phyloP scores from a whole-genome alignment of 2,113 vertebrate genomes.

The Gorsachius goisagi region DNA sequence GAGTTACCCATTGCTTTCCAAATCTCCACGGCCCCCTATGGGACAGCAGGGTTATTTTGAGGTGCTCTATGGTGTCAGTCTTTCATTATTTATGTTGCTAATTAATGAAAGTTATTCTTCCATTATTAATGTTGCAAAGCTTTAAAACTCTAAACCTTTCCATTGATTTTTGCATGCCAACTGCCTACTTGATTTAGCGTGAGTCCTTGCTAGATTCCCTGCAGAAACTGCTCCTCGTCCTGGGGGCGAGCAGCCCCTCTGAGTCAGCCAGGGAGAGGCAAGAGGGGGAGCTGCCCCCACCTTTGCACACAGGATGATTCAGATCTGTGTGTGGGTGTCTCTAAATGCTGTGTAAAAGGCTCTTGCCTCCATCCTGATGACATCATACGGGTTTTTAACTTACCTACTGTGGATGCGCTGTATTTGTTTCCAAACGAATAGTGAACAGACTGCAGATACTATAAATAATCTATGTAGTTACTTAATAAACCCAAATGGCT shows the following conservation, averaged over 20 bases:
- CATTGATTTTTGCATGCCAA: background rate
- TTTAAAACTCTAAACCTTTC: background rate
- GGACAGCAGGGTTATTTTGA: background rate
- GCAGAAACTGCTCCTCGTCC: background rate
- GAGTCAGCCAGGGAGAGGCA: background rate
- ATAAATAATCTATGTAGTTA: background rate
- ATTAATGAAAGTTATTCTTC: background rate
- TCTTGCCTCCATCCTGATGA: background rate
- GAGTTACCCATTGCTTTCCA: background rate
- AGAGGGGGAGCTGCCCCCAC: background rate
- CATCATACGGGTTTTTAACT: conserved; percentile 39
- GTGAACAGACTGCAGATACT: background rate
- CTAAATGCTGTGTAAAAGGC: background rate
- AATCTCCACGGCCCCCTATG: background rate
- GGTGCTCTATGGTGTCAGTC: background rate
- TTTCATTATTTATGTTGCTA: background rate
- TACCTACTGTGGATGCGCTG: background rate
- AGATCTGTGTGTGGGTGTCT: background rate
- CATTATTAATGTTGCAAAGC: background rate
- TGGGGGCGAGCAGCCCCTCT: background rate
- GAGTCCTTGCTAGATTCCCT: background rate
- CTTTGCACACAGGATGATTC: background rate
- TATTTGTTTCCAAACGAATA: conserved; percentile 38
- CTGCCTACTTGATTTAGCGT: background rate
- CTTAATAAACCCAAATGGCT: background rate